These are phyloP conservation scores for Pteropus alecto DNA, from an alignment of 2,113 vertebrate species.

Conservation along the genomic window DNA sequence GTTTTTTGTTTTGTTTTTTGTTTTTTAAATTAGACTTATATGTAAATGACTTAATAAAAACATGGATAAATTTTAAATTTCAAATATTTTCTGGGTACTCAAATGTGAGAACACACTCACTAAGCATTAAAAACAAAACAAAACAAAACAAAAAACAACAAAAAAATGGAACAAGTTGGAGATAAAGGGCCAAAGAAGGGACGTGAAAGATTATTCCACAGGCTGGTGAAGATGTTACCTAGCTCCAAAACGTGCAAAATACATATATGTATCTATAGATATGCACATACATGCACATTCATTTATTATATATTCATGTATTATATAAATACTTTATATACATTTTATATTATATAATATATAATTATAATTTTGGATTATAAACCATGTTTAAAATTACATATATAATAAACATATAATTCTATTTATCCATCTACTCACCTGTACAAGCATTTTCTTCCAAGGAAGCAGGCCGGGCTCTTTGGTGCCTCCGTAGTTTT, in stretches of 20 bases:
- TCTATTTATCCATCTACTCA: background rate
- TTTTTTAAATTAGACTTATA: slow-evolving; percentile 2
- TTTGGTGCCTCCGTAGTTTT: fast-evolving
- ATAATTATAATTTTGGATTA: too few relatives aligned
- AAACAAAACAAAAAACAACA: background rate
- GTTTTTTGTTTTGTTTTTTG: too few relatives aligned
- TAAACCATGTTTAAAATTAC: too few relatives aligned
- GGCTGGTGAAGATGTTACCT: background rate
- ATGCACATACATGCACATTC: background rate
- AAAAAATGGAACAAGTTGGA: background rate
- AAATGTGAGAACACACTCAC: background rate
- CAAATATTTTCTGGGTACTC: background rate
- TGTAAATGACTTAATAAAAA: background rate
- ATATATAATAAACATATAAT: too few relatives aligned
- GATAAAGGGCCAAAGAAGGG: background rate
- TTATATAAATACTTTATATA: background rate
- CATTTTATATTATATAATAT: background rate
- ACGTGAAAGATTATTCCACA: background rate
- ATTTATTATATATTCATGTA: background rate
- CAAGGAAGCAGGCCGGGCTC: background rate
- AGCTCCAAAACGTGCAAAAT: background rate
- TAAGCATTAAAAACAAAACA: background rate
- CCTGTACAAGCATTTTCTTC: background rate
- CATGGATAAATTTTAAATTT: background rate
- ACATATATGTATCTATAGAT: too few relatives aligned